A percentile compares a stretch with the other conserved stretches of the same genome.
Conservation (phyloP, 2,797 vertebrate genomes). For the Sebastes kiyomatsui region DNA sequence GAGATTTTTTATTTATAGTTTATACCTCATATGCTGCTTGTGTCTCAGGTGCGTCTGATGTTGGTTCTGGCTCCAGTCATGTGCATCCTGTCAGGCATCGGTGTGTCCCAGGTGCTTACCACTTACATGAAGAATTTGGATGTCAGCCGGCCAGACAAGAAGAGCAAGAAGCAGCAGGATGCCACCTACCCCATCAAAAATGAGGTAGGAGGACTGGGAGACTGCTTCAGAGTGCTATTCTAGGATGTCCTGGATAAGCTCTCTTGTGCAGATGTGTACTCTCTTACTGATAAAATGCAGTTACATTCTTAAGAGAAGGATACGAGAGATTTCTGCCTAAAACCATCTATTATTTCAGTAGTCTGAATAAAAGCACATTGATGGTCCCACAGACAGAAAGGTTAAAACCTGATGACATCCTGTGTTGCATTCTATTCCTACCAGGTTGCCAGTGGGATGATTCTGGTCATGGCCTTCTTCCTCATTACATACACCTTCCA, state of each 20-base stretch:
- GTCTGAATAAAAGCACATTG: not conserved
- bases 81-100: conserved; percentile 98
- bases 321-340: not conserved
- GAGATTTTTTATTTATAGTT: not conserved
- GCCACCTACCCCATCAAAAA: conserved; percentile 98
- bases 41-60: conserved; percentile 94
- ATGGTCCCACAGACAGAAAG: not conserved
- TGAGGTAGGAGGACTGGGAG: conserved; percentile 80
- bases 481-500: conserved; percentile 99
- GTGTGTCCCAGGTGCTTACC: conserved; percentile 96
- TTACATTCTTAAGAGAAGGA: not conserved
- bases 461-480: conserved; percentile 98
- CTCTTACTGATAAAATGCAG: not conserved
- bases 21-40: no score
- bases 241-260: no score
- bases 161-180: conserved; percentile 95
- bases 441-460: conserved; percentile 99
- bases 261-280: fast-evolving
- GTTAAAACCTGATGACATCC: not conserved
- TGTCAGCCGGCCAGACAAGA: conserved; percentile 95
- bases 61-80: conserved; percentile 97
- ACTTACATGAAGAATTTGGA: conserved; percentile 99
- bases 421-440: not conserved
- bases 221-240: not conserved
- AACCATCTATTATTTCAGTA: not conserved